These are phyloP conservation scores for Biston stratarius DNA, from an alignment of 2,888 invertebrate genomes.

Conservation along the genomic window DNA sequence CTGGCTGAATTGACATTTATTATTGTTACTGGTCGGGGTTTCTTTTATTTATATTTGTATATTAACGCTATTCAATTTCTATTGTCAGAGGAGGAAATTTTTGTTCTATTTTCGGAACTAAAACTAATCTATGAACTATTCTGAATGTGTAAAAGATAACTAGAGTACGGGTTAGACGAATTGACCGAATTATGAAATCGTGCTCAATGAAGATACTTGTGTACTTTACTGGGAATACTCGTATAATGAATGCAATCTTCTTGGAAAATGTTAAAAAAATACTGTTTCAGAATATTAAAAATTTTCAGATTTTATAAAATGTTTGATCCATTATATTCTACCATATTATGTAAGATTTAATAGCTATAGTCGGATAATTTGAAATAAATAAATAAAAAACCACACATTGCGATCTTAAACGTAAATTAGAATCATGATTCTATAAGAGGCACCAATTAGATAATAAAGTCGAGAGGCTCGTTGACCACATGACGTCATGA, in stretches of 20 bases:
- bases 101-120: background rate
- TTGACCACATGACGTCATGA: conserved; percentile 31
- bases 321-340: too few relatives aligned
- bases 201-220: background rate
- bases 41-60: too few relatives aligned
- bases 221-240: conserved; percentile 1
- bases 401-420: too few relatives aligned
- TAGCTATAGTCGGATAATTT: too few relatives aligned
- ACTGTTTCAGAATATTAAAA: background rate
- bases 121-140: background rate
- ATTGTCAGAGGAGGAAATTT: background rate
- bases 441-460: background rate
- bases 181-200: conserved; percentile 16
- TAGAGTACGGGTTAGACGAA: background rate
- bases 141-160: background rate
- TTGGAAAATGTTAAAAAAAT: background rate
- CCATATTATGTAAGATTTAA: too few relatives aligned
- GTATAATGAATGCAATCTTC: background rate
- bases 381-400: too few relatives aligned
- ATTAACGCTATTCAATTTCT: too few relatives aligned
- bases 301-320: too few relatives aligned
- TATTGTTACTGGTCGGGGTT: too few relatives aligned
- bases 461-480: background rate
- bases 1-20: too few relatives aligned
- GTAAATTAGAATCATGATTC: background rate